Evolutionary conservation across 2,797 vertebrate species (phyloP).

Genomic region (Girardinus metallicus): DNA sequence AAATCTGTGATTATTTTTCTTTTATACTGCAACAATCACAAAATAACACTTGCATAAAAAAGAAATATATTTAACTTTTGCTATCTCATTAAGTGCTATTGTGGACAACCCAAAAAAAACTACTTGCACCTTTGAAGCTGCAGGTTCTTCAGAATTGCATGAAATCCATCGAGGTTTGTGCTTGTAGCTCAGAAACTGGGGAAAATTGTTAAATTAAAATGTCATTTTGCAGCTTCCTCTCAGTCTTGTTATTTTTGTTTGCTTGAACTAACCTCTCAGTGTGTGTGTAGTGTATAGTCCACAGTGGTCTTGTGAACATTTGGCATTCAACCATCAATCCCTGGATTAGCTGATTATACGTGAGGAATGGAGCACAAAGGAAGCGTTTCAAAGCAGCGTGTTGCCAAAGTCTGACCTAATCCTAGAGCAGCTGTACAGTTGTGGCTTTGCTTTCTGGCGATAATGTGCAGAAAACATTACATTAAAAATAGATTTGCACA

Average conservation of each 20-base stretch:
- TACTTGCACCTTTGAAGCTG: neutral
- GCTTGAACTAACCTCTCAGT: neutral
- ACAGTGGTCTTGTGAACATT: conserved; percentile 10
- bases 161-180: neutral
- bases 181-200: neutral
- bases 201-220: neutral
- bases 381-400: conserved; percentile 32
- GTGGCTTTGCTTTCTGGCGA: conserved; percentile 2
- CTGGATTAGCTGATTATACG: conserved; percentile 66
- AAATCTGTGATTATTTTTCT: too few species aligned
- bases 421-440: neutral
- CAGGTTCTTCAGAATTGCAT: neutral
- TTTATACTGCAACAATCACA: too few species aligned
- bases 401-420: conserved; percentile 18
- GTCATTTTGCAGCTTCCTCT: neutral
- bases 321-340: conserved; percentile 37
- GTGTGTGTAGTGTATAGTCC: neutral
- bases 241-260: neutral
- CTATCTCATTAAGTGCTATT: neutral
- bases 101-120: neutral
- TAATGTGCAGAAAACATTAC: neutral
- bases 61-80: neutral
- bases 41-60: neutral
- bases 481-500: neutral
- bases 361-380: conserved; percentile 31